Conservation (phyloP, 1,140 invertebrate species). For the Drosophila pectinifera region DNA sequence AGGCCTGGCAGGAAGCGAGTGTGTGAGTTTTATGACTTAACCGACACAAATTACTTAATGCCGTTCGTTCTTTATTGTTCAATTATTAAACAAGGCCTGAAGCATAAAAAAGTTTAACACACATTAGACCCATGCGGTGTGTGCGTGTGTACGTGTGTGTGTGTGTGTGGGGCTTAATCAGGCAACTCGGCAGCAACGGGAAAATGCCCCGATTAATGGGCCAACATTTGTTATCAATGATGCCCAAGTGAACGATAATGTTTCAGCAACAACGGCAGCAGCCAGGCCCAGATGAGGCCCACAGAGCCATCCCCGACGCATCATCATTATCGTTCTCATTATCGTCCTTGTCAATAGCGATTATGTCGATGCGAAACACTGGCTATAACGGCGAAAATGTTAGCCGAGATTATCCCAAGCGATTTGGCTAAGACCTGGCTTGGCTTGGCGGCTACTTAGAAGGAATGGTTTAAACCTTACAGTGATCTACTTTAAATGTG, state of each 20-base stretch:
- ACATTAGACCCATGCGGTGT: constrained; percentile 44
- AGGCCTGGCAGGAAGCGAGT: constrained; percentile 9
- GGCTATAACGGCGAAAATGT: constrained; percentile 5
- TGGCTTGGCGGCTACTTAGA: not conserved
- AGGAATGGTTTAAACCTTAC: not conserved
- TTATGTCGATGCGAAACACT: constrained; percentile 18
- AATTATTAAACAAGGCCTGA: constrained; percentile 71
- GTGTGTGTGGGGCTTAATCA: constrained; percentile 49
- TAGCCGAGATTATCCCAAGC: not conserved
- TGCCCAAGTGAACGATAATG: constrained; percentile 73
- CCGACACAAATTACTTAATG: constrained; percentile 81
- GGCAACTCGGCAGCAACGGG: constrained; percentile 29
- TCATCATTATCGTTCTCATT: constrained; percentile 54
- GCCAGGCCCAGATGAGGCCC: constrained; percentile 14
- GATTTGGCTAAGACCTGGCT: not conserved
- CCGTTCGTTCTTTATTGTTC: constrained; percentile 73
- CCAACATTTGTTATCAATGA: constrained; percentile 76
- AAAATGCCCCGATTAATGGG: constrained; percentile 68
- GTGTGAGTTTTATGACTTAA: constrained; percentile 71
- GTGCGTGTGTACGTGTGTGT: constrained; percentile 13
- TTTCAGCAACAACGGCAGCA: constrained; percentile 40
- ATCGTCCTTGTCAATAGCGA: constrained; percentile 52
- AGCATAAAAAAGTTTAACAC: constrained; percentile 66
- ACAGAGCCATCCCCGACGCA: not conserved
- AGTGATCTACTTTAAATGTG: not conserved